Base-by-base conservation (phyloP, 2,797 vertebrate genomes). In the Spinus olivaceus region DNA sequence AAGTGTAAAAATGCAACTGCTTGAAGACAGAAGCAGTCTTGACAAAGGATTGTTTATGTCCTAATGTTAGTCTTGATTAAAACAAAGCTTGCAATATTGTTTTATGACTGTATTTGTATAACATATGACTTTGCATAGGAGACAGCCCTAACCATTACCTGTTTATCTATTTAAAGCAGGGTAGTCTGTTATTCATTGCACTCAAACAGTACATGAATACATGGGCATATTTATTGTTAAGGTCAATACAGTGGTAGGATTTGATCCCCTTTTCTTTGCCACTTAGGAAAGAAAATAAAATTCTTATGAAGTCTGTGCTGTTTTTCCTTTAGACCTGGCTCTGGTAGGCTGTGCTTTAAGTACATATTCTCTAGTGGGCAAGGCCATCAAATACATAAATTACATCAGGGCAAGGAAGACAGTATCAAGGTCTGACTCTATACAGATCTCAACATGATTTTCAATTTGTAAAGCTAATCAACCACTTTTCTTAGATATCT, bases 391-490 rank as follows among this genome's bases (percentile, higher is more conserved):
- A 96, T 44, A 86, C 77, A 88, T 74, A 94, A 88, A 95, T 91
- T 90, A 82, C 11, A 12, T 78, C 59, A 88, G 84, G 80, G 41
- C 77, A 95, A 88, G 59, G 64, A 95, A 89, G 70, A 64, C 56
- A 72, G 47, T 93, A 94, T 93, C 83, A 53, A 81, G 63, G 86
- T 94, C 80, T 96, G 77, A 80, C 94, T 96, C 95, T 65, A 69
- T 78, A 91, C 27, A 82, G 49, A 90, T 83, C 54, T 92, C 74
- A 60, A 90, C 59, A 76, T 61, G 88, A 92, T 81, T 97, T 71
- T 96, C 94, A 94, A 92, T 96, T 94, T 96, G 59, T 95, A 96
- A 95, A 95, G 72, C 51, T 96, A 95, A 94, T 95, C 90, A 95
- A 84, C 79, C 53, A 76, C 59, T 87, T 91, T 86, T 53, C 85